Base-by-base conservation (phyloP, 2,888 invertebrate species). In the Idaea aversata region DNA sequence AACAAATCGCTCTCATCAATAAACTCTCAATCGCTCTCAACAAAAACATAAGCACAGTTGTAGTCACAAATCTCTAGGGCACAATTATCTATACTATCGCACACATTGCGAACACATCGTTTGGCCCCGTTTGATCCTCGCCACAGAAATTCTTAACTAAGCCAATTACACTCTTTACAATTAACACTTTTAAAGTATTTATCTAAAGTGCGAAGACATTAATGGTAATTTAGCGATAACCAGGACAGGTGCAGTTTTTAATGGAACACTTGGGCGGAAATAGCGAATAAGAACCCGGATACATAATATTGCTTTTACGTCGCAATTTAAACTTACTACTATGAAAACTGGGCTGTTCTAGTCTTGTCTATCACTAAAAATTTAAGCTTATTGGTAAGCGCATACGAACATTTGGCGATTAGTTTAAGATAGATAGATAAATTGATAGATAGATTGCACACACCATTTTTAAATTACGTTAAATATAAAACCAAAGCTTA, bases 281-380 rank as follows among this genome's bases (percentile, higher is more conserved):
- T 62, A 47, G 69, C 63, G 63, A 61, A 15, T 34, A 13, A 7
- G 10, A 16, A 34, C 10, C 59, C 34, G 16, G 16, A 59, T 36
- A 69, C 69, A 67, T 63, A 38, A 64, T 65, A 69, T 64, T 62
- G 65, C 69, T 67, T 67, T 69, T 64, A 66, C 61, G 61, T 7
- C n/a, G 63, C 62, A 66, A 59, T 61, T 66, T 59, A 59, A 65
- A 63, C 61, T 63, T 57, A 16, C 47, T 62, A 47, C 47, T 47
- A 13, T 13, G 47, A 10, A 5, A 13, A 25, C 25, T 25, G 25
- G 25, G 25, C 25, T 25, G 25, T 25, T 25, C 25, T 25, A 25
- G 25, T 25, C 25, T 25, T 25, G 25, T n/a, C 25, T 3, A 25
- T 25, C 25, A 25, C 25, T 25, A 25, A 25, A 25, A 25, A 25